phyloP scores from a whole-genome alignment of 2,888 invertebrate species.

The Chirona hameri region DNA sequence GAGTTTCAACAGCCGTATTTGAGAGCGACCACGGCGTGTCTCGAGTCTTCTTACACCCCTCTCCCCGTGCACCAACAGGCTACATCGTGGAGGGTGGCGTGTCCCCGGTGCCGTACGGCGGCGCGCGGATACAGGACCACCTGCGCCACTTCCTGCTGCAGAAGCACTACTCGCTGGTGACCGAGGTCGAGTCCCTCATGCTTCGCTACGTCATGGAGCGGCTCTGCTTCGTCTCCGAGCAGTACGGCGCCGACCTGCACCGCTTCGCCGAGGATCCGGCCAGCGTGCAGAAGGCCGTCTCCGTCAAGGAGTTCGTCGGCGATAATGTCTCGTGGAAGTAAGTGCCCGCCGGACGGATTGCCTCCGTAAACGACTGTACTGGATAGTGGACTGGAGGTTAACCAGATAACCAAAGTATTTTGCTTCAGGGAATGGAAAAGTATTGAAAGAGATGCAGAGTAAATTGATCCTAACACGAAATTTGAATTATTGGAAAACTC shows the following conservation, averaged over 20 bases:
- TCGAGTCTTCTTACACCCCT: neutral
- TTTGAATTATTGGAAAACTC: no score
- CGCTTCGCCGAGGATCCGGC: slow-evolving; percentile 46
- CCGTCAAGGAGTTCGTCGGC: slow-evolving; percentile 43
- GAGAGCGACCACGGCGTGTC: no score
- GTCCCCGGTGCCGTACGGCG: slow-evolving; percentile 54
- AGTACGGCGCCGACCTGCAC: slow-evolving; percentile 49
- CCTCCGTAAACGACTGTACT: no score
- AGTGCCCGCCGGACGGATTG: no score
- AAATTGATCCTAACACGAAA: no score
- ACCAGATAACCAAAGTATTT: no score
- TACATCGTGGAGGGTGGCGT: slow-evolving; percentile 53
- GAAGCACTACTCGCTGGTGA: slow-evolving; percentile 44
- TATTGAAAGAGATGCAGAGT: no score
- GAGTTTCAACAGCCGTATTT: no score
- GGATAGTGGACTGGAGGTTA: no score
- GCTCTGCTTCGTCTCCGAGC: slow-evolving; percentile 51
- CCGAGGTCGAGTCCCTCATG: slow-evolving; percentile 48
- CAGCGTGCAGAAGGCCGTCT: slow-evolving; percentile 43
- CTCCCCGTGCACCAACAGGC: slow-evolving; percentile 41
- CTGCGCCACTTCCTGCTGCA: slow-evolving; percentile 49
- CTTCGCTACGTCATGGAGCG: slow-evolving; percentile 41
- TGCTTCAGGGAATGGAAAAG: no score
- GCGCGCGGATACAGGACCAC: slow-evolving; percentile 50
- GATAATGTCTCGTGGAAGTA: slow-evolving; percentile 41